phyloP scores from a whole-genome alignment of 53 echinoderm and acorn worm genomes.

The Echinarachnius parma region DNA sequence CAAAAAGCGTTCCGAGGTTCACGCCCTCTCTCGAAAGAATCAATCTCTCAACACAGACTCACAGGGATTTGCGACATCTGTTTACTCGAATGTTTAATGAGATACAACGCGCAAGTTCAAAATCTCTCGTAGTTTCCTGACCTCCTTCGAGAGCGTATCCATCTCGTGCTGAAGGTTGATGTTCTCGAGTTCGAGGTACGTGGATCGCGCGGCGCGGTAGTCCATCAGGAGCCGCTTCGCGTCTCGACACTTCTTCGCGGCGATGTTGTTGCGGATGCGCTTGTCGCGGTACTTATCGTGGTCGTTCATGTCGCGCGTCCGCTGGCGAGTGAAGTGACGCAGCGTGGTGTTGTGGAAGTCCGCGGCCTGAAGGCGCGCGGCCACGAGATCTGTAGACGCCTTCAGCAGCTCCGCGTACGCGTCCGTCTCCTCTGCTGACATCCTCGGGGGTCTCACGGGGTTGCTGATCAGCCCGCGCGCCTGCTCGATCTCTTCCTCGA shows the following conservation, averaged over 20 bases:
- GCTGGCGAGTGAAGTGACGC: slow-evolving; percentile 23
- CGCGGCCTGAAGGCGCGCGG: not conserved
- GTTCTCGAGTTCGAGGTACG: slow-evolving; percentile 68
- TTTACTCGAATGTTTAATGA: too few relatives aligned
- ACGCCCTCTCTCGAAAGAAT: too few relatives aligned
- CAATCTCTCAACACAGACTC: too few relatives aligned
- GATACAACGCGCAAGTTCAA: too few relatives aligned
- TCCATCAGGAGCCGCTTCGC: slow-evolving; percentile 60
- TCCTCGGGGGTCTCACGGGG: not conserved
- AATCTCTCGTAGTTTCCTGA: slow-evolving; percentile 54
- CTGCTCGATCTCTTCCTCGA: slow-evolving; percentile 35
- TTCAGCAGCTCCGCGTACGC: slow-evolving; percentile 49
- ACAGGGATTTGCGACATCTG: too few relatives aligned
- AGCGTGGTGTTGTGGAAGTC: slow-evolving; percentile 1
- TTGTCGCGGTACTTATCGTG: slow-evolving; percentile 71
- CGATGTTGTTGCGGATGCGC: slow-evolving; percentile 70
- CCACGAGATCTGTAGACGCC: slow-evolving; percentile 56
- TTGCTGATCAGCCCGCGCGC: not conserved
- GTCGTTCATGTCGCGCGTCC: slow-evolving; percentile 25
- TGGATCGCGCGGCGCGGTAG: slow-evolving; percentile 63
- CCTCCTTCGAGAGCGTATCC: slow-evolving; percentile 43
- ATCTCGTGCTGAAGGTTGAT: slow-evolving; percentile 54
- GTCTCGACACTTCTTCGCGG: slow-evolving; percentile 78
- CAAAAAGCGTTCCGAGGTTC: too few relatives aligned
- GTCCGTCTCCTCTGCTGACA: slow-evolving; percentile 23